These are phyloP conservation scores for Ranitomeya imitator DNA, from an alignment of 2,113 vertebrate genomes.

Conservation along the genomic window DNA sequence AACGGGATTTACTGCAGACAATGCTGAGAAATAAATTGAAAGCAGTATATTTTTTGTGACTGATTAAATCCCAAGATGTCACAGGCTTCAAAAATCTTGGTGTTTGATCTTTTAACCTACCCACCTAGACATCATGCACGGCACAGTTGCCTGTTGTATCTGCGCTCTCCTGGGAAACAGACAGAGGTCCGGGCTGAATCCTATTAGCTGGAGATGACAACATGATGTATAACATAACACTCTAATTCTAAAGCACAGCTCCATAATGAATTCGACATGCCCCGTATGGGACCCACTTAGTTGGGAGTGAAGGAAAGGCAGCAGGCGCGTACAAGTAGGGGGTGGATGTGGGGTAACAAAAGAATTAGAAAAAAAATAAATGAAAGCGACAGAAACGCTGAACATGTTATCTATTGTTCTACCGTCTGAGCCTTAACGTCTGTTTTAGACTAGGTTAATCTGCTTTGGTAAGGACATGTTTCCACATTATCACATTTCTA, in stretches of 20 bases:
- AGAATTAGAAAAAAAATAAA: neutral
- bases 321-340: neutral
- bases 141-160: slow-evolving; percentile 42
- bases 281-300: slow-evolving; percentile 47
- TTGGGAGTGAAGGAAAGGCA: neutral
- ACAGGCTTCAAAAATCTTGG: slow-evolving; percentile 1
- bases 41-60: slow-evolving; percentile 23
- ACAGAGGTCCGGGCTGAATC: slow-evolving; percentile 28
- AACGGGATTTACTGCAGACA: slow-evolving; percentile 5
- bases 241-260: slow-evolving; percentile 42
- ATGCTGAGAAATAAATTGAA: neutral
- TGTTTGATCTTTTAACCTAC: slow-evolving; percentile 33
- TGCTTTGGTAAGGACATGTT: neutral
- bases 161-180: slow-evolving; percentile 33
- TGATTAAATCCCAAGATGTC: slow-evolving; percentile 28
- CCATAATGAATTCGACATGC: slow-evolving; percentile 53
- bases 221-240: slow-evolving; percentile 53
- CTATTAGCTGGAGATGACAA: slow-evolving; percentile 55
- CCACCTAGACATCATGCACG: slow-evolving; percentile 9
- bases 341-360: neutral
- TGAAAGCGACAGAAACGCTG: slow-evolving; percentile 24
- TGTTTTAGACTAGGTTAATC: neutral
- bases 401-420: slow-evolving; percentile 17
- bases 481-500: neutral
- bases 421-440: neutral